These are phyloP conservation scores for Brachyalestes nurse DNA, from an alignment of 2,797 vertebrate species.

Conservation along the genomic window DNA sequence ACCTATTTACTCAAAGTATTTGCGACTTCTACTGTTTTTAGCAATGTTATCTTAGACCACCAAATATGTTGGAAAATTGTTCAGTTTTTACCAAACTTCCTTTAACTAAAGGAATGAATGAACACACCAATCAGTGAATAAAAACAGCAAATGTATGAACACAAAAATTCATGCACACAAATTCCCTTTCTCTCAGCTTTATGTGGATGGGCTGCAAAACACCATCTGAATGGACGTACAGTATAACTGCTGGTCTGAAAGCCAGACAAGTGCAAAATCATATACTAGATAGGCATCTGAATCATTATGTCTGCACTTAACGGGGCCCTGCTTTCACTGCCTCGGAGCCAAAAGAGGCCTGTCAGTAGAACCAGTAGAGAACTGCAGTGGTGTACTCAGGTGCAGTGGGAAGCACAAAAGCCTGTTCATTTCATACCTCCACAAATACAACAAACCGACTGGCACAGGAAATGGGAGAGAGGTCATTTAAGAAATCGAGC, in stretches of 20 bases:
- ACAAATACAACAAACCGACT: constrained; percentile 11
- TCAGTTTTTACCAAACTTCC: too few species aligned
- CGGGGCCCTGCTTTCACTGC: neutral
- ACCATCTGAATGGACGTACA: neutral
- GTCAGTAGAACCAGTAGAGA: neutral
- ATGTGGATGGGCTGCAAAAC: neutral
- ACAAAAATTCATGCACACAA: neutral
- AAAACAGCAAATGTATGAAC: neutral
- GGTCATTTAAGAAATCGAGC: constrained; percentile 5
- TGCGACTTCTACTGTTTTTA: too few species aligned
- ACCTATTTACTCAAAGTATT: too few species aligned
- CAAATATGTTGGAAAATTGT: too few species aligned
- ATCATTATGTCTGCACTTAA: constrained; percentile 2
- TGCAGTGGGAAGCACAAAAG: constrained; percentile 41
- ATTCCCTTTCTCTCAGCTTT: too few species aligned
- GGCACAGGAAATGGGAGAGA: constrained; percentile 13
- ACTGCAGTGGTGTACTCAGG: constrained; percentile 43
- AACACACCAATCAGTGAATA: neutral
- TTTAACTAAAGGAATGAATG: neutral
- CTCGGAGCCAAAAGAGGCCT: neutral
- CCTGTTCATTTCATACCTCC: constrained; percentile 32
- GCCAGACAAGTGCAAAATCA: neutral
- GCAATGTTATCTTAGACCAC: too few species aligned
- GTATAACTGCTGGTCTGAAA: neutral
- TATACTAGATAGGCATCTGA: constrained; percentile 5